Conservation (phyloP, 2,113 vertebrate genomes). For the Anguilla japonica region DNA sequence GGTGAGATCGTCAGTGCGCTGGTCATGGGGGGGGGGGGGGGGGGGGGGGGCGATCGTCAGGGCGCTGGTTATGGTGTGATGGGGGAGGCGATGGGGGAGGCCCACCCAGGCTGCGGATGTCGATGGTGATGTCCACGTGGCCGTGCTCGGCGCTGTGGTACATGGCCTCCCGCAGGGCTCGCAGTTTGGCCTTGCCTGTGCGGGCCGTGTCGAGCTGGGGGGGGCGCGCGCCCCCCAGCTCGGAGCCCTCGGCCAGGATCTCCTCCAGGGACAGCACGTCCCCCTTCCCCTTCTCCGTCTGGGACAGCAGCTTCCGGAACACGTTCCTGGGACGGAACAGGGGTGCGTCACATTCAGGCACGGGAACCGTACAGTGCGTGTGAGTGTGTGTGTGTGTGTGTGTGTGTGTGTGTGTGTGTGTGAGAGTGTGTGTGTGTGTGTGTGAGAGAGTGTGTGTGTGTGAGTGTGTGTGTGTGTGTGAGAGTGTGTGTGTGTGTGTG, state of each 20-base stretch:
- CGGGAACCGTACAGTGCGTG: neutral
- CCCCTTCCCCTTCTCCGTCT: slow-evolving; percentile 89
- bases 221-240: slow-evolving; percentile 76
- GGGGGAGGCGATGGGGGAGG: neutral
- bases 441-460: neutral
- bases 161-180: slow-evolving; percentile 94
- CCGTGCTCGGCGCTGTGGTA: slow-evolving; percentile 95
- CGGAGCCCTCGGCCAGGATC: slow-evolving; percentile 92
- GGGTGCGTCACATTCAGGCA: neutral
- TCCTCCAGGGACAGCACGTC: slow-evolving; percentile 95
- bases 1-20: too few relatives aligned
- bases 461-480: too few relatives aligned
- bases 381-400: neutral
- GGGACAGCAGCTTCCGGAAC: slow-evolving; percentile 91
- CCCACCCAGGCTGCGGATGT: slow-evolving; percentile 92
- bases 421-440: neutral
- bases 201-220: slow-evolving; percentile 81
- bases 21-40: neutral
- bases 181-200: slow-evolving; percentile 90
- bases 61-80: neutral
- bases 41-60: too few relatives aligned
- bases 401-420: neutral
- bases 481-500: too few relatives aligned
- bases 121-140: slow-evolving; percentile 94
- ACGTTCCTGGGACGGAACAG: slow-evolving; percentile 78